These are phyloP conservation scores for Mercenaria mercenaria DNA, from an alignment of 1,140 invertebrate species.

Conservation along the genomic window DNA sequence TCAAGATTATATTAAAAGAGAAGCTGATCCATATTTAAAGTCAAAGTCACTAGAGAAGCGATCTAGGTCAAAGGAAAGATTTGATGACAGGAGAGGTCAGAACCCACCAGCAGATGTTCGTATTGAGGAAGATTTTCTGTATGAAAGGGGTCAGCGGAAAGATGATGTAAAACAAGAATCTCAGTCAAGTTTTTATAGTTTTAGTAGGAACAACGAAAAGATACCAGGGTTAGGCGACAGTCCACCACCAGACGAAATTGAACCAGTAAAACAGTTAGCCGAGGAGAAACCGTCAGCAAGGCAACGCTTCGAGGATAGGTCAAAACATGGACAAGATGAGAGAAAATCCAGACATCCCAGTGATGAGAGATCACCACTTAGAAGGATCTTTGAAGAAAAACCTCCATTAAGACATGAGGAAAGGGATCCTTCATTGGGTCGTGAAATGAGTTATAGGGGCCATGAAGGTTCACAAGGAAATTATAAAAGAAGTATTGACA, in stretches of 20 bases:
- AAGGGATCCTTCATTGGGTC: slow-evolving; percentile 20
- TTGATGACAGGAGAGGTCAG: not conserved
- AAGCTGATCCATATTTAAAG: not conserved
- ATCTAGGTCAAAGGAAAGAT: slow-evolving; percentile 1
- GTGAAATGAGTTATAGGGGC: not conserved
- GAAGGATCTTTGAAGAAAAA: not conserved
- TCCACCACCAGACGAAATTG: not conserved
- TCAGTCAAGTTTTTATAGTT: slow-evolving; percentile 1
- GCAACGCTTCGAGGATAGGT: not conserved
- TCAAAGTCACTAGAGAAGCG: not conserved
- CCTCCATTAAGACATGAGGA: not conserved
- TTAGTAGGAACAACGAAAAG: slow-evolving; percentile 28
- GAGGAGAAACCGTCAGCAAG: not conserved
- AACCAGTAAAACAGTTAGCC: not conserved
- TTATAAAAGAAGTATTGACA: slow-evolving; percentile 34
- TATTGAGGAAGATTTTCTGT: not conserved
- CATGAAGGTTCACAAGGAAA: not conserved
- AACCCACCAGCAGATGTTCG: not conserved
- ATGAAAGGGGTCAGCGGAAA: not conserved
- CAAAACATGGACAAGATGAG: not conserved
- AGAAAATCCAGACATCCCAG: not conserved
- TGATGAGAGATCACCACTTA: not conserved
- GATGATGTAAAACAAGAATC: not conserved
- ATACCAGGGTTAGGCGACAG: slow-evolving; percentile 62
- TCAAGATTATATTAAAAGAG: not conserved